A percentile compares a stretch with the other conserved stretches of the same genome.
Conservation (phyloP, 2,888 invertebrate genomes). For the Drosophila yooni region DNA sequence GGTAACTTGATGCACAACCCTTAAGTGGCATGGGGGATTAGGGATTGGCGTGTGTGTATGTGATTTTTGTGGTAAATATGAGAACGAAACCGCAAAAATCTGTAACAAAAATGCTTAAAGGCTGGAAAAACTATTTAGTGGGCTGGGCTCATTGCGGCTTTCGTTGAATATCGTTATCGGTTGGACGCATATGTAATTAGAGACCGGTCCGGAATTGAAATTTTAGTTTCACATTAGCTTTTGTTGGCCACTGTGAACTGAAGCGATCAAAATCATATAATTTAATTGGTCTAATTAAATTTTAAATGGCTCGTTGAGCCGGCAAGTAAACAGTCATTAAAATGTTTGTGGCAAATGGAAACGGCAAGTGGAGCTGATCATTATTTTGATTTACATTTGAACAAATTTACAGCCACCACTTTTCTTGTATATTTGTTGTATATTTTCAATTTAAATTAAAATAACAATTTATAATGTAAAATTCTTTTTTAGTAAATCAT, state of each 20-base stretch:
- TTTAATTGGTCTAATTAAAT: conserved; percentile 66
- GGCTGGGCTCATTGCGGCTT: conserved; percentile 27
- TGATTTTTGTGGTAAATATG: conserved; percentile 68
- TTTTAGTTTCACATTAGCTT: conserved; percentile 31
- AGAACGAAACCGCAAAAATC: conserved; percentile 63
- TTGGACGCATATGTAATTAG: conserved; percentile 45
- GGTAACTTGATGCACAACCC: conserved; percentile 37
- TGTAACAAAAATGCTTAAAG: conserved; percentile 70
- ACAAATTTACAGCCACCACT: not conserved
- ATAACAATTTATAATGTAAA: not conserved
- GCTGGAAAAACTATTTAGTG: conserved; percentile 71
- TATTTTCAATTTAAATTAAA: not conserved
- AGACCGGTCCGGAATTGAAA: conserved; percentile 37
- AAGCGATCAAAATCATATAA: conserved; percentile 63
- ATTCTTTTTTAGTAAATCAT: not conserved
- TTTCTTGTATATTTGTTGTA: not conserved
- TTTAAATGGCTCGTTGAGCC: conserved; percentile 35
- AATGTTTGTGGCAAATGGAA: conserved; percentile 7
- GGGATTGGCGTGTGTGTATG: conserved; percentile 39
- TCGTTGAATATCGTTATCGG: conserved; percentile 33
- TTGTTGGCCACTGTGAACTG: conserved; percentile 37
- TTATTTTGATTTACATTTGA: not conserved
- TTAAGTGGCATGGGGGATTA: not conserved
- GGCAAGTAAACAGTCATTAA: conserved; percentile 18
- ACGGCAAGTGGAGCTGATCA: conserved; percentile 1